Conservation (phyloP, 2,113 vertebrate species). For the Ptilorrhoa leucosticta region DNA sequence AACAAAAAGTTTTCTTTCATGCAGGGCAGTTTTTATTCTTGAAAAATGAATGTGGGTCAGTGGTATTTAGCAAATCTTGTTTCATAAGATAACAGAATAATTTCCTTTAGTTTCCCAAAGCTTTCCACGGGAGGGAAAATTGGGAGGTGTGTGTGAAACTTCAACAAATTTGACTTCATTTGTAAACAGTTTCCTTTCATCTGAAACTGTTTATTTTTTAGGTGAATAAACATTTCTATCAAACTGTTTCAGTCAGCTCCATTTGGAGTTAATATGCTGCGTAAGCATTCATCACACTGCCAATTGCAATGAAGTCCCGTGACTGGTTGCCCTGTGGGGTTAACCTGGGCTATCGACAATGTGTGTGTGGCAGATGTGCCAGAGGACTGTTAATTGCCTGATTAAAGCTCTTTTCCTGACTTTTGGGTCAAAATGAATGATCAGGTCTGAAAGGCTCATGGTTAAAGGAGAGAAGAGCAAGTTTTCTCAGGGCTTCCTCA, state of each 20-base stretch:
- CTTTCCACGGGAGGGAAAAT: neutral
- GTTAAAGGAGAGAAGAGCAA: neutral
- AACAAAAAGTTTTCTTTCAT: constrained; percentile 30
- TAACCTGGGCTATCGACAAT: neutral
- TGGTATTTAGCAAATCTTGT: neutral
- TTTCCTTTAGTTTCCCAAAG: neutral
- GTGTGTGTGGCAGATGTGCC: neutral
- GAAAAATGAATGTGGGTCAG: neutral
- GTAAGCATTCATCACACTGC: neutral
- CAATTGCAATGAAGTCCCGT: neutral
- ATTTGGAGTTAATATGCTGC: neutral
- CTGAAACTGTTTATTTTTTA: neutral
- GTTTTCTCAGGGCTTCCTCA: neutral
- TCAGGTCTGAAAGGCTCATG: neutral
- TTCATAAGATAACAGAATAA: neutral
- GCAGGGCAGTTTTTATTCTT: neutral
- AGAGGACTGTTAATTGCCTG: neutral
- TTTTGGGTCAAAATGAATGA: neutral
- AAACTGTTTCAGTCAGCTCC: neutral
- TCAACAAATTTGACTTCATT: neutral
- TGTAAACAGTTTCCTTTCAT: neutral
- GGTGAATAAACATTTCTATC: neutral
- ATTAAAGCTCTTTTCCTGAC: neutral
- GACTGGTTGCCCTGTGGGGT: neutral
- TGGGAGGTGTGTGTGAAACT: neutral